Base-by-base conservation (phyloP, 2,888 invertebrate genomes). In the Orthosia gracilis region DNA sequence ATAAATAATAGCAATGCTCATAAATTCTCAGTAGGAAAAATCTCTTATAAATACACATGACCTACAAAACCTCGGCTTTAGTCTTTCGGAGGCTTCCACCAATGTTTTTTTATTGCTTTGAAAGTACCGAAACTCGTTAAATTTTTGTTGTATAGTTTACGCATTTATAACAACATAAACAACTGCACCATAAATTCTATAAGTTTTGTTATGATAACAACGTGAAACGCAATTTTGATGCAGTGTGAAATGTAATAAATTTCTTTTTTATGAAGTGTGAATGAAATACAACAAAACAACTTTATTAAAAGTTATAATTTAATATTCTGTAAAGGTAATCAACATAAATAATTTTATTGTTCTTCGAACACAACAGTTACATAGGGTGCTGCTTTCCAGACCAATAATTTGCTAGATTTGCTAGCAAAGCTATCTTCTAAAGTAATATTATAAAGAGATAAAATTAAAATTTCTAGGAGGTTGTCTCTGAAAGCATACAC, bases 111-210 rank as follows among this genome's bases (percentile, higher is more conserved):
- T 64, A 68, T 59, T 64, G 47, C 47, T 58, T 17, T 65, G 2
- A 31, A 80, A 74, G 65, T 54, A 58, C 52, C 13, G 5, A 65
- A 73, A 73, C 40, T 52, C 13, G 67, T 49, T 31, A 59, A 64
- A 55, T 80, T 63, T 31, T 63, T 31, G 50, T 75, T 80, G 23
- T 40, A 66, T 31, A 47, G 17, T 59, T 80, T 55, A 75, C 50
- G 57, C 49, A 49, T 75, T 58, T 62, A n/a, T 58, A 66, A 68
- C 58, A 67, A 61, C 12, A 65, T 52, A 23, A 57, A 57, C 45
- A 66, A 80, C 23, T 80, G 68, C 55, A 65, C 17, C 13, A 62
- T 55, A 74, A 54, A 75, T 18, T 45, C 4, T 15, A 13, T 47
- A 18, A 47, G 31, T 63, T 63, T 75, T 50, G 7, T 66, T 49